Base-by-base conservation (phyloP, 23 tunicate species). In the Diplosoma virens region DNA sequence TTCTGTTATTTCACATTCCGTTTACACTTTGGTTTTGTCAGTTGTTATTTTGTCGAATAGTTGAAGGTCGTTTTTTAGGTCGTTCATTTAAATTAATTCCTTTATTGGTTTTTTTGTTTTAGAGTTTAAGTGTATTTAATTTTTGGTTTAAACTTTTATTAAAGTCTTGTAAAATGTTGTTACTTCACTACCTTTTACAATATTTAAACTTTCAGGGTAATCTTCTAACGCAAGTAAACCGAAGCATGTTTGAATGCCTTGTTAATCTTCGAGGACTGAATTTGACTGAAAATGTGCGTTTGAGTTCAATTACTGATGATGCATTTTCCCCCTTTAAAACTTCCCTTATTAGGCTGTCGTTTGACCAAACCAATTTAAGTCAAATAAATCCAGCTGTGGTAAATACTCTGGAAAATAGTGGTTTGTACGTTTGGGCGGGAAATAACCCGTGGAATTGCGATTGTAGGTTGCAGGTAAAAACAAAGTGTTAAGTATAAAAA, bases 361-460 rank as follows among this genome's bases (percentile, higher is more conserved):
- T 87, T 11, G 76, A 87, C 77, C 41, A 75, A 33, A 64, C 82
- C 33, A 56, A 23, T 20, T 37, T 87, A 9, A 33, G 75, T 3
- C 27, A 56, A 18, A 41, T 83, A 29, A 77, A 73, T 31, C 67
- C 74, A 26, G 61, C 60, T 34, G 33, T 64, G 1, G 29, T 89
- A n/a, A 73, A 33, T 27, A 35, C 25, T 24, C 37, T 87, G 28
- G 30, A 33, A 41, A 54, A 81, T 37, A 2, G 60, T 17, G 59
- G 68, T 7, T 33, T 87, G 31, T 67, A 66, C 28, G 47, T 82
- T 45, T 72, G 83, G 82, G 77, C 78, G 3, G 82, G 87, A 34
- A 54, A 36, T 29, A 87, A 87, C 46, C 95, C 87, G 14, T 87
- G 95, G 95, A 58, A 81, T 20, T 87, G 95, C 46, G 87, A 87